These are phyloP conservation scores for Morpho helenor DNA, from an alignment of 2,888 invertebrate genomes.

Conservation along the genomic window DNA sequence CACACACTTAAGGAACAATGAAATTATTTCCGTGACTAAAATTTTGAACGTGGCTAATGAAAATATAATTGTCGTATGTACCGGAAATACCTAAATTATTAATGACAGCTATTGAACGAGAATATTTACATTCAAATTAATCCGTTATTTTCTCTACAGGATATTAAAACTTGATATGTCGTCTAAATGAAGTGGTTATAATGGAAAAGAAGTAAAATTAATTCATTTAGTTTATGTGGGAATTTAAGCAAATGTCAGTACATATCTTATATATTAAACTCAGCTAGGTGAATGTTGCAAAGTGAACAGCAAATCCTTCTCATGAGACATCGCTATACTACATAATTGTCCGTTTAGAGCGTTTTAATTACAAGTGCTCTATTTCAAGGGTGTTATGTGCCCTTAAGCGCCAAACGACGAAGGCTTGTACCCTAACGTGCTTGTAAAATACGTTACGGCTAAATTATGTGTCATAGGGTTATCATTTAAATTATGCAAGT, in stretches of 20 bases:
- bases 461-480: conserved; percentile 29
- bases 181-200: neutral
- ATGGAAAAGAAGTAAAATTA: neutral
- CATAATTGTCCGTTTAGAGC: conserved; percentile 67
- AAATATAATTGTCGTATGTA: too few relatives aligned
- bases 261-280: conserved; percentile 13
- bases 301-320: conserved; percentile 23
- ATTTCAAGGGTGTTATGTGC: conserved; percentile 69
- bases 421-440: conserved; percentile 49
- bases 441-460: conserved; percentile 63
- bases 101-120: neutral
- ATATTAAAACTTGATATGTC: neutral
- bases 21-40: too few relatives aligned
- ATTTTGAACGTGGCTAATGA: too few relatives aligned
- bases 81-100: neutral
- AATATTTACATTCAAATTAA: too few relatives aligned
- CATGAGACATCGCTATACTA: conserved; percentile 31
- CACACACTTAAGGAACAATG: too few relatives aligned
- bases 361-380: conserved; percentile 72
- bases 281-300: conserved; percentile 7
- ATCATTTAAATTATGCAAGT: conserved; percentile 17
- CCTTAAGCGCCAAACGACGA: conserved; percentile 54
- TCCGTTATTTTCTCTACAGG: neutral
- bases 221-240: too few relatives aligned
- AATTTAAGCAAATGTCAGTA: neutral